Evolutionary conservation across 1,140 invertebrate species (phyloP), one percentile per base, ranked within the genome.

Genomic region (Himalopsyche phryganea): DNA sequence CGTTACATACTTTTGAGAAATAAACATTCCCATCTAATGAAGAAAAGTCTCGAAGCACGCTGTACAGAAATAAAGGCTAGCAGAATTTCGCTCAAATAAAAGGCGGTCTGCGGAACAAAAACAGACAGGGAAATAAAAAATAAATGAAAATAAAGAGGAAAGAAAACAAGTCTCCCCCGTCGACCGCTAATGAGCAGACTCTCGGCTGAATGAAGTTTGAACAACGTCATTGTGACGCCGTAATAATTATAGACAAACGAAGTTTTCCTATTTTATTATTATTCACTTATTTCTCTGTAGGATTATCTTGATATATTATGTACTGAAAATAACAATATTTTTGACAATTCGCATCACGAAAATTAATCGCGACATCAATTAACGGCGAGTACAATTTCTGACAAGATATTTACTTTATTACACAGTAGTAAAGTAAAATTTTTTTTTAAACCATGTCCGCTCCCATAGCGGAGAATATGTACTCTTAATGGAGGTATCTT

Each of bases 151-250:
- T 28, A 50, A 50, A 28, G 20, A 49, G 48, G 44, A 32, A 36
- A 6, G 44, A 49, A 49, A 56, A 56, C 36, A 46, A 38, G 50
- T 17, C 46, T 45, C 42, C 49, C 44, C 49, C 28, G 48, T 11
- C 50, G 47, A 33, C 35, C 60, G 36, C 60, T 61, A 61, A 61
- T 61, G 60, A 61, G 60, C 48, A 32, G 54, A 18, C 60, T 50
- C 49, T 50, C 44, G 35, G 53, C 35, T 48, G 53, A 57, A 61
- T 57, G 48, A 56, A 46, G 54, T 57, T 55, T 46, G 53, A 57
- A 57, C 53, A 48, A 50, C 54, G 32, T 41, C 41, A 36, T 42
- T 48, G 46, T 38, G 32, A 28, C 11, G 28, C 42, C 45, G 33
- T 44, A 50, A 55, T 55, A 54, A 55, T 50, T 19, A 42, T 7